Evolutionary conservation across 2,797 vertebrate species (phyloP), one percentile per base, ranked within the genome.

Genomic region (Nyctalus aviator): DNA sequence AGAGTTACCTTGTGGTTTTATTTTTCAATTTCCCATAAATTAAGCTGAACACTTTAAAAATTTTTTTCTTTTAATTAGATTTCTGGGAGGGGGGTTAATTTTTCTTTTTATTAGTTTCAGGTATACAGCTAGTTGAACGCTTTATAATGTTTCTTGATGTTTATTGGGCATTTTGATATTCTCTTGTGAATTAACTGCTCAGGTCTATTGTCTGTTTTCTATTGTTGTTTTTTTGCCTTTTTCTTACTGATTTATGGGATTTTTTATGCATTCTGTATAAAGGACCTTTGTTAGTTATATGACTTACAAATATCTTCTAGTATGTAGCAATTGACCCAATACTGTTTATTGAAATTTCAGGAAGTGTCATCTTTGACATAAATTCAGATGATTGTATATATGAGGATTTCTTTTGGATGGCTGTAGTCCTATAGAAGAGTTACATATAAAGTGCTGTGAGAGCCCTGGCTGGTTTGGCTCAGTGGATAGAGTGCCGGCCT

Each of bases 21-120:
- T 85, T 87, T 75, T 90, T 12, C 71, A 75, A 88, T 87, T 94
- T 41, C 30, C n/a, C 59, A 44, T 46, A 79, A 21, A 79, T 73
- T 76, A 66, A 88, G n/a, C 59, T 35, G 50, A 92, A 84, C 2
- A 37, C 66, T 57, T 75, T 79, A 59, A 30, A 75, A 75, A n/a
- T 11, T 21, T 30, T 66, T 68, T 37, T 20, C 3, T 50, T 59
- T 62, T 62, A 62, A 62, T 62, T 62, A 62, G 30, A 64, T 64
- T 66, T 66, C 30, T 17, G 62, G n/a, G 62, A 18, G 62, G n/a
- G 7, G 30, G 62, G 35, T 6, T 41, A 20, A n/a, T 53, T 23
- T 50, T 76, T 75, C 48, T 76, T 35, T 53, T 32, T 53, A 35
- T 77, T 77, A 55, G n/a, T 77, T 77, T 77, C 48, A 35, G 48